A percentile compares a stretch with the other conserved stretches of the same genome.
Conservation (phyloP, 2,888 invertebrate genomes). For the Acleris cristana region DNA sequence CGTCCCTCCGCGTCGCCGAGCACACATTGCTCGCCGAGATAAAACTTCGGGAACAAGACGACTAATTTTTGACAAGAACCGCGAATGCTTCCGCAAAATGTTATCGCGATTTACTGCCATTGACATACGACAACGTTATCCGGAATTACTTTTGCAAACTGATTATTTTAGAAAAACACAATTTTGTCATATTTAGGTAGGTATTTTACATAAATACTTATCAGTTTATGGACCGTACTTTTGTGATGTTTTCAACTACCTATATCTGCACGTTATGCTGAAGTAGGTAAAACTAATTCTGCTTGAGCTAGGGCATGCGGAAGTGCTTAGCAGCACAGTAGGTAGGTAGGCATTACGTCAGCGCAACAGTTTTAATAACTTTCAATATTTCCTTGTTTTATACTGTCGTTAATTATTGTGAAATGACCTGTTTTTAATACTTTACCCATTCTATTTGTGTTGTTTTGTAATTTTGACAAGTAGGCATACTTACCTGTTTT, state of each 20-base stretch:
- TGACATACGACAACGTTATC: conserved; percentile 6
- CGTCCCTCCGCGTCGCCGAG: conserved; percentile 56
- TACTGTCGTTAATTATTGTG: conserved; percentile 42
- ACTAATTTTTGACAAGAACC: conserved; percentile 73
- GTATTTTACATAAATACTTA: too few species aligned
- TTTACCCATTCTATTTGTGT: conserved; percentile 3
- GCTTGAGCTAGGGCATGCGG: conserved; percentile 70
- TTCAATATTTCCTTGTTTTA: conserved; percentile 78
- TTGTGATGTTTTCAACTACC: not conserved
- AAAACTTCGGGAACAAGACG: conserved; percentile 76
- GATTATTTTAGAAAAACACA: not conserved
- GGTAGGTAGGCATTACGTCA: conserved; percentile 68
- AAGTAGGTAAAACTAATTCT: conserved; percentile 9
- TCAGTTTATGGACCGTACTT: not conserved
- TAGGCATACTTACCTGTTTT: too few species aligned
- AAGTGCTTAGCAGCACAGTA: conserved; percentile 66
- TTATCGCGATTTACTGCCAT: conserved; percentile 52
- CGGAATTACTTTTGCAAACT: conserved; percentile 8
- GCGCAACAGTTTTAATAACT: conserved; percentile 80
- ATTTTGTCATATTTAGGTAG: too few species aligned
- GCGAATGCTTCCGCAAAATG: conserved; percentile 70
- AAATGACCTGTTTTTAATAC: conserved; percentile 50
- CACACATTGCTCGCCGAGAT: conserved; percentile 70
- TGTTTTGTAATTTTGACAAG: not conserved
- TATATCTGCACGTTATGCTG: not conserved